Base-by-base conservation (phyloP, 2,888 invertebrate species). In the Apodemia zela region DNA sequence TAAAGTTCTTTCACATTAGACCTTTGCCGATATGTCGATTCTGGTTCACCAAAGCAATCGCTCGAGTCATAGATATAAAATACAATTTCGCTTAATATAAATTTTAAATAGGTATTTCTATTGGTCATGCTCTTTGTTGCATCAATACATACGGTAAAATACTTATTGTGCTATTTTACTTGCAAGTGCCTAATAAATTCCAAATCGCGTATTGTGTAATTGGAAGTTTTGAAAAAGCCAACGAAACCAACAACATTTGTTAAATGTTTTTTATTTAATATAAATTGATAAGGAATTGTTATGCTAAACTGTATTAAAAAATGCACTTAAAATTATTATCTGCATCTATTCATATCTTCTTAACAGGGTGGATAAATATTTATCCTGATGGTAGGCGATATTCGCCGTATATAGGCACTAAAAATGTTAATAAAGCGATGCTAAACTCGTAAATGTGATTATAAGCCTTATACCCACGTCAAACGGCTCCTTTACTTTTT, bases 141-240 rank as follows among this genome's bases (percentile, higher is more conserved):
- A 74, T 69, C 66, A 69, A 73, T 75, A 83, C 84, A 83, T 72
- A 87, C 78, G 85, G 84, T 79, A 81, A 75, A 78, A 74, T 66
- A 64, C 68, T 72, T 69, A 68, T 79, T 76, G 79, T 80, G 80
- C 77, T 73, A 68, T 75, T 78, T 79, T 78, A 71, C 75, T 71
- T 63, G 15, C 13, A 38, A 82, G 84, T 82, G 84, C 82, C 82
- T 87, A 85, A 89, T 89, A 90, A 89, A 89, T 89, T 85, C 75
- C 59, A 69, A 66, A 77, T 77, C 73, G 76, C 73, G 72, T 72
- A 74, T 42, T 63, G 64, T 59, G 38, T 47, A 35, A 49, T 21
- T 21, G 51, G 21, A 13, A 51, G 51, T 13, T 21, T 51, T 18
- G 3, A 21, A 21, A 51, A 51, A 8, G 51, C 21, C 10, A 33